Conservation (phyloP, 1,140 invertebrate species). For the Leptopilina clavipes region DNA sequence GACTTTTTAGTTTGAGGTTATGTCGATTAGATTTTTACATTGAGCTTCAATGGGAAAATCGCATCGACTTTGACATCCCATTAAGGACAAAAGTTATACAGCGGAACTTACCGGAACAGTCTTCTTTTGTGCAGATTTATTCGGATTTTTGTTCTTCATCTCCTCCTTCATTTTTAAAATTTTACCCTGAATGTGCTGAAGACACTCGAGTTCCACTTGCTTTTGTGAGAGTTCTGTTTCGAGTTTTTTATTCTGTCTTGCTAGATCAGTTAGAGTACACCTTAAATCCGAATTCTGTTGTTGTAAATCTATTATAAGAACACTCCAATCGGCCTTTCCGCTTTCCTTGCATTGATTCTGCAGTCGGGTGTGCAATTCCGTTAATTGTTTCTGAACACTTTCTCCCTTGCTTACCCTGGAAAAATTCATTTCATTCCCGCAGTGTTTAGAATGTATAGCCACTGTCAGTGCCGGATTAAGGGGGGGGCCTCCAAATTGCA, state of each 20-base stretch:
- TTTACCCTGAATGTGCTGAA: constrained; percentile 74
- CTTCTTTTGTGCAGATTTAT: not conserved
- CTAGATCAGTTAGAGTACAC: constrained; percentile 68
- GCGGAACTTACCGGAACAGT: constrained; percentile 55
- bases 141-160: constrained; percentile 56
- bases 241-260: constrained; percentile 72
- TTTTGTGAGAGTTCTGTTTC: constrained; percentile 71
- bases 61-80: too few species aligned
- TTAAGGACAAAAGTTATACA: too few species aligned
- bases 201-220: constrained; percentile 73
- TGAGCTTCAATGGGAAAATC: too few species aligned
- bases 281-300: constrained; percentile 72
- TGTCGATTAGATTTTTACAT: too few species aligned
- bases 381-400: constrained; percentile 49
- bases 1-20: too few species aligned
- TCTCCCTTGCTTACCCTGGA: not conserved
- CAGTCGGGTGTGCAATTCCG: constrained; percentile 45
- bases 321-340: constrained; percentile 44
- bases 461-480: too few species aligned
- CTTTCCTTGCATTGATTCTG: constrained; percentile 49
- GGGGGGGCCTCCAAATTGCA: too few species aligned
- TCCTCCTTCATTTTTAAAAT: constrained; percentile 75
- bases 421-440: not conserved
- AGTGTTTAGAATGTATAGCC: too few species aligned
- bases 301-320: constrained; percentile 52